Conservation (phyloP, 1,140 invertebrate species). For the Radopholus similis region DNA sequence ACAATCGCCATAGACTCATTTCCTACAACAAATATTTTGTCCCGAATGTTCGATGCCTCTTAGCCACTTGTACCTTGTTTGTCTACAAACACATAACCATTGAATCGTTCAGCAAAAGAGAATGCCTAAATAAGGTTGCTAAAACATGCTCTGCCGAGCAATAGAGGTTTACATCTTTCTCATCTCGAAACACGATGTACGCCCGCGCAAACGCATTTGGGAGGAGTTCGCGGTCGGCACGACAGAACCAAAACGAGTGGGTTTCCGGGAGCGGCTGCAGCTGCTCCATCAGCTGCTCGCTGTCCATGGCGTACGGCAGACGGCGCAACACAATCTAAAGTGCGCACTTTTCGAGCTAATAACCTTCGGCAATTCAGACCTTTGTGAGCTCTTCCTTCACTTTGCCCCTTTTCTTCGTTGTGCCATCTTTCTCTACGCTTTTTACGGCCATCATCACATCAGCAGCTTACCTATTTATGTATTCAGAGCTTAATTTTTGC, state of each 20-base stretch:
- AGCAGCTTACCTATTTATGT: too few species aligned
- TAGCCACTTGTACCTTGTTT: neutral
- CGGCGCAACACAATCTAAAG: conserved; percentile 12
- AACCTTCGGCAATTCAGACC: neutral
- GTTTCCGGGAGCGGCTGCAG: neutral
- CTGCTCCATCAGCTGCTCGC: neutral
- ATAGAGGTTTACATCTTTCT: conserved; percentile 3
- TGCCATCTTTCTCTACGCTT: neutral
- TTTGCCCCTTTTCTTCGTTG: neutral
- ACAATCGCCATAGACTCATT: conserved; percentile 17
- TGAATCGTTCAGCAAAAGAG: conserved; percentile 15
- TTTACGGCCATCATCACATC: neutral
- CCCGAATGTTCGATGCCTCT: neutral
- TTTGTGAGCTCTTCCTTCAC: neutral
- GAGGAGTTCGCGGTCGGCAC: neutral
- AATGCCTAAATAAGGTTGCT: neutral
- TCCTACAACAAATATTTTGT: conserved; percentile 2
- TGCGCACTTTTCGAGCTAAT: neutral
- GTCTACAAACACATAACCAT: conserved; percentile 18
- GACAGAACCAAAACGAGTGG: conserved; percentile 9
- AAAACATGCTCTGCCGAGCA: neutral
- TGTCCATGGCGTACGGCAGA: neutral
- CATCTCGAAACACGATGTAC: conserved; percentile 8
- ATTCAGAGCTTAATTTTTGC: too few species aligned
- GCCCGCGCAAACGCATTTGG: conserved; percentile 3